phyloP scores from a whole-genome alignment of 2,113 vertebrate genomes.

The Merops nubicus region DNA sequence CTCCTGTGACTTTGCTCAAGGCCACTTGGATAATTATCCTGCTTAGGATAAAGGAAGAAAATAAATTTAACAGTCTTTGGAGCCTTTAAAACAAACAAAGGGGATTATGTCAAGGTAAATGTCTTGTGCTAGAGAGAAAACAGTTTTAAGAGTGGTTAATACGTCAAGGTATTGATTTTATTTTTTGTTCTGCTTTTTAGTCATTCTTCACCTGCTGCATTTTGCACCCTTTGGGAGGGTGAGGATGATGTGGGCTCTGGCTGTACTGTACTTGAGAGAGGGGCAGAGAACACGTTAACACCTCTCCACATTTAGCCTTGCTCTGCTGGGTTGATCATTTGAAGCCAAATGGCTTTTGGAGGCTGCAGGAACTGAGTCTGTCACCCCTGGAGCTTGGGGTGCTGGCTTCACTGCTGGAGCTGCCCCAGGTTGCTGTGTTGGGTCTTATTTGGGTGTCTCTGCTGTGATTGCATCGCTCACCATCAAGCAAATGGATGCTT shows the following conservation, averaged over 20 bases:
- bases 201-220: neutral
- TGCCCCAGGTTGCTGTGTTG: accelerated
- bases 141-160: neutral
- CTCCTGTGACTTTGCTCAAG: neutral
- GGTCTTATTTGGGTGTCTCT: too few species aligned
- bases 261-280: accelerated
- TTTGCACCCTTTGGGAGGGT: neutral
- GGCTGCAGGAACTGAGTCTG: neutral
- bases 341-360: neutral
- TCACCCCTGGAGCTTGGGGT: neutral
- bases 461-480: neutral
- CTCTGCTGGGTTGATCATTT: accelerated
- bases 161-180: neutral
- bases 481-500: neutral
- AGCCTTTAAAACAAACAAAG: neutral
- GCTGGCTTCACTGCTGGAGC: neutral
- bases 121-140: neutral
- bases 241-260: neutral
- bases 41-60: neutral
- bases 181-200: neutral
- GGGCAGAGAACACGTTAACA: neutral
- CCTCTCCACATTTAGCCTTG: accelerated
- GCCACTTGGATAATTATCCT: neutral
- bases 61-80: neutral
- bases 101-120: neutral